Conservation (phyloP, 2,888 invertebrate species). For the Crioceris asparagi region DNA sequence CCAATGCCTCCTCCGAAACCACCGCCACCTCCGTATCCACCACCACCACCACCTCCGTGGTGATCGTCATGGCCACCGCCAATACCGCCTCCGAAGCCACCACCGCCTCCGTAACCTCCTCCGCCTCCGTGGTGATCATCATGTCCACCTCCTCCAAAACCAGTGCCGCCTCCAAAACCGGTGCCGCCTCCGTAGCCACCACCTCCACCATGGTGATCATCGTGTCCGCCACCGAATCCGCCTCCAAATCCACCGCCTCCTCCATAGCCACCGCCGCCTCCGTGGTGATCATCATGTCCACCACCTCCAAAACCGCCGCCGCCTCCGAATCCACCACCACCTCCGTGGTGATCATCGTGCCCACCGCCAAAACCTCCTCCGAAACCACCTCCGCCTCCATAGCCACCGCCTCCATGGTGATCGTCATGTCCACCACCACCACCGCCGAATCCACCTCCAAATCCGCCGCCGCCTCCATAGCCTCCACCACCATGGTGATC, state of each 20-base stretch:
- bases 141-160: constrained; percentile 4
- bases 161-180: constrained; percentile 3
- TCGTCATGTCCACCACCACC: constrained; percentile 2
- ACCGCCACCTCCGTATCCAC: constrained; percentile 4
- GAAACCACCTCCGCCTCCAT: not conserved
- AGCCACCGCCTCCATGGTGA: constrained; percentile 3
- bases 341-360: constrained; percentile 5
- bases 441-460: constrained; percentile 2
- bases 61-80: constrained; percentile 1
- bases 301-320: constrained; percentile 6
- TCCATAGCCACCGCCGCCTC: constrained; percentile 4
- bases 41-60: constrained; percentile 4
- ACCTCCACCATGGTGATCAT: constrained; percentile 5
- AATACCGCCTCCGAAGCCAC: constrained; percentile 5
- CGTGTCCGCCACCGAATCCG: constrained; percentile 5
- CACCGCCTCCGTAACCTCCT: constrained; percentile 8
- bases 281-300: constrained; percentile 7
- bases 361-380: constrained; percentile 4
- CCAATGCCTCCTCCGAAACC: constrained; percentile 5
- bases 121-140: constrained; percentile 8
- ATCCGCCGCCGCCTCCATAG: constrained; percentile 5
- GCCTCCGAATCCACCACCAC: constrained; percentile 3
- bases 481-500: constrained; percentile 5
- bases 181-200: constrained; percentile 5
- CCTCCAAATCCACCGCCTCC: constrained; percentile 4